These are phyloP conservation scores for Pterocles orientalis DNA, from an alignment of 2,113 vertebrate species.

Conservation along the genomic window DNA sequence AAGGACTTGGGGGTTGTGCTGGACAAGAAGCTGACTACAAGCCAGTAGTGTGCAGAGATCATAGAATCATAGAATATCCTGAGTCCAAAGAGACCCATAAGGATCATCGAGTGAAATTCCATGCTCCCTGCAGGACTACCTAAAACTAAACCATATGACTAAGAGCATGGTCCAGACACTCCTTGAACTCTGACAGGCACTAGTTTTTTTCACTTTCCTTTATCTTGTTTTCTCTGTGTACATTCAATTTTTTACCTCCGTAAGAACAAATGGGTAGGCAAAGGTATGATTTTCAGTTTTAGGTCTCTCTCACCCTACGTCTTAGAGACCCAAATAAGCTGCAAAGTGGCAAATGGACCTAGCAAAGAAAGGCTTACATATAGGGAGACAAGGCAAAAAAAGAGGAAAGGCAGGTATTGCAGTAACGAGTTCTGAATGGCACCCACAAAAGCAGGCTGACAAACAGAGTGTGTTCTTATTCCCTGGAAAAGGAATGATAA, in stretches of 20 bases:
- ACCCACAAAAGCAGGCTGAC: neutral
- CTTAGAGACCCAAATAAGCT: neutral
- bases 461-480: neutral
- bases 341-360: neutral
- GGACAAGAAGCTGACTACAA: neutral
- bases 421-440: neutral
- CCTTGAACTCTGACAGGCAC: neutral
- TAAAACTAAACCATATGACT: neutral
- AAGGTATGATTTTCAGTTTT: neutral
- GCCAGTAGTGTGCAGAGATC: neutral
- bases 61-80: neutral
- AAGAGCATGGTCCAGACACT: fast-evolving
- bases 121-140: neutral
- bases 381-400: neutral
- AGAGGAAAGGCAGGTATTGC: neutral
- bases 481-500: neutral
- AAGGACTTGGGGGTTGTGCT: neutral
- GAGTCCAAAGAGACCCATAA: neutral
- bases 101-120: neutral
- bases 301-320: neutral
- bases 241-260: neutral
- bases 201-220: neutral
- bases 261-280: neutral
- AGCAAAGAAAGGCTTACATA: neutral
- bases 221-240: neutral